Evolutionary conservation across 2,888 invertebrate species (phyloP).

Genomic region (Notodonta dromedarius): DNA sequence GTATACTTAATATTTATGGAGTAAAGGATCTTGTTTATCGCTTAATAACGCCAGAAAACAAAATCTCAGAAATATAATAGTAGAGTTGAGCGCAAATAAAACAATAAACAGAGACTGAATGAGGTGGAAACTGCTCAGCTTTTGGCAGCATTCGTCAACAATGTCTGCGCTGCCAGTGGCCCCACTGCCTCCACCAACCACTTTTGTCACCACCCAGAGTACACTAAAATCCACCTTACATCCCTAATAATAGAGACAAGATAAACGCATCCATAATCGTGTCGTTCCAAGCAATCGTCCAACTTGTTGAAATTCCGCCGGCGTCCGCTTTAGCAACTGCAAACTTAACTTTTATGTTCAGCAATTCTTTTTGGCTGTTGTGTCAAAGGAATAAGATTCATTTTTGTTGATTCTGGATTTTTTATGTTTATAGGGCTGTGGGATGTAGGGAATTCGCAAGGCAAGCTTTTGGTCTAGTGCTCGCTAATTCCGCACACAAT

Average conservation of each 20-base stretch:
- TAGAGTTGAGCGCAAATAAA: constrained; percentile 57
- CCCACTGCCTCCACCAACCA: constrained; percentile 45
- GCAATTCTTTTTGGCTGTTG: constrained; percentile 51
- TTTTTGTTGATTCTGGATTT: constrained; percentile 46
- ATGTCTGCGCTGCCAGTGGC: constrained; percentile 60
- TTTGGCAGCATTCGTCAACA: constrained; percentile 83
- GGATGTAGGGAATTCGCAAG: constrained; percentile 76
- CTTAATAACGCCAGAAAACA: constrained; percentile 28
- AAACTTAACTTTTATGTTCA: constrained; percentile 59
- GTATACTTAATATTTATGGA: too few relatives aligned
- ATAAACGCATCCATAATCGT: constrained; percentile 44
- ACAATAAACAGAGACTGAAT: constrained; percentile 70
- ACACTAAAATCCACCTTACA: constrained; percentile 57
- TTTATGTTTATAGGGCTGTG: constrained; percentile 40
- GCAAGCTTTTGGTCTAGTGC: constrained; percentile 74
- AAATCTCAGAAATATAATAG: constrained; percentile 36
- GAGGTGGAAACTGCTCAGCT: constrained; percentile 79
- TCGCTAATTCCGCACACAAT: constrained; percentile 78
- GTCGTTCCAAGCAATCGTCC: constrained; percentile 62
- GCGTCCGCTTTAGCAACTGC: constrained; percentile 67
- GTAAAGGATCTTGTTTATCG: background rate
- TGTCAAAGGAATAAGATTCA: constrained; percentile 48
- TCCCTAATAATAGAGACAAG: constrained; percentile 41
- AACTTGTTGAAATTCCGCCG: constrained; percentile 82
- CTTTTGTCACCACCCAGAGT: constrained; percentile 13